phyloP scores from a whole-genome alignment of 1,140 invertebrate genomes.

The Euura saliciscinereae region DNA sequence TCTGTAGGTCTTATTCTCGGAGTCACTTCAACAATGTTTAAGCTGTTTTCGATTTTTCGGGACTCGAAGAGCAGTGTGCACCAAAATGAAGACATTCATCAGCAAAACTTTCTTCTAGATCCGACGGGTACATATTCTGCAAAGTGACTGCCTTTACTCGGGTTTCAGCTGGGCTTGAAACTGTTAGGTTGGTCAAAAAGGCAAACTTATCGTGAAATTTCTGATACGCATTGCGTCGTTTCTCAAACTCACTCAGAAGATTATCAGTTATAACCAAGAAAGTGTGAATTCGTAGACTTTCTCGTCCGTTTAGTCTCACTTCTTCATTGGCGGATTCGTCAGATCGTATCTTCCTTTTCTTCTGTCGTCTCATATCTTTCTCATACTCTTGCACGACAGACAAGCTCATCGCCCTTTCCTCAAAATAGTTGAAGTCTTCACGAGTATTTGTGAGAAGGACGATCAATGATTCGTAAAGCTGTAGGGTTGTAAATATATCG shows the following conservation, averaged over 20 bases:
- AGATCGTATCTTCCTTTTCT: conserved; percentile 20
- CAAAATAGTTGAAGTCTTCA: conserved; percentile 24
- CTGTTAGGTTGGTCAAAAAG: conserved; percentile 25
- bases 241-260: conserved; percentile 23
- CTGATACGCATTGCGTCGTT: conserved; percentile 25
- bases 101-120: conserved; percentile 18
- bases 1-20: conserved; percentile 13
- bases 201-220: conserved; percentile 29
- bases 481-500: conserved; percentile 13
- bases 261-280: conserved; percentile 28
- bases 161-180: conserved; percentile 19
- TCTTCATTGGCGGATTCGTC: conserved; percentile 21
- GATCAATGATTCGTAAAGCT: conserved; percentile 22
- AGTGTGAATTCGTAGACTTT: conserved; percentile 27
- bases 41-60: conserved; percentile 2
- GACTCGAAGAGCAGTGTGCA: conserved; percentile 14
- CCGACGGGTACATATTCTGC: conserved; percentile 8
- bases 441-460: conserved; percentile 12
- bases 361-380: conserved; percentile 22
- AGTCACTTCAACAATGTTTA: conserved; percentile 18
- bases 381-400: conserved; percentile 23
- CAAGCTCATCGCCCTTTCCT: conserved; percentile 21
- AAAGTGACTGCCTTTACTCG: conserved; percentile 19
- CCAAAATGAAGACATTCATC: conserved; percentile 22
- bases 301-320: conserved; percentile 23